Evolutionary conservation across 2,888 invertebrate genomes (phyloP), one percentile per base, ranked within the genome.

Genomic region (Ormyrus pomaceus): DNA sequence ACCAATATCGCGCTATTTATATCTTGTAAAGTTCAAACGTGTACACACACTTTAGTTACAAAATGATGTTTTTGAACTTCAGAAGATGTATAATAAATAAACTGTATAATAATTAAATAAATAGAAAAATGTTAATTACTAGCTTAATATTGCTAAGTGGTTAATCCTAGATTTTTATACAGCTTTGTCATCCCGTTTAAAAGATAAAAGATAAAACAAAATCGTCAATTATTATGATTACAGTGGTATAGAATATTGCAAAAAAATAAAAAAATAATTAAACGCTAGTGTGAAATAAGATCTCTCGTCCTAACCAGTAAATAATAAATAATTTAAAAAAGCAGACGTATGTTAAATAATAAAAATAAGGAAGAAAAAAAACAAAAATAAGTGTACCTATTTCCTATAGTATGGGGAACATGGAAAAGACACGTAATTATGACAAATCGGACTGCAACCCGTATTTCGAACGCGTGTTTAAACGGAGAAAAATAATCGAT

Each of bases 151-250:
- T 80, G 80, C 71, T 82, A 72, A 77, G 75, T 80, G 82, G 75
- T 71, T 80, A 77, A 66, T 56, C 9, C 59, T 77, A 77, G 68
- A 82, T 75, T 82, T 82, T 82, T 79, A 80, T 82, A 77, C 71
- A 68, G 79, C 82, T 72, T 79, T 75, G 65, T 71, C 73, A 82
- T 82, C 82, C 79, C 74, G 59, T 75, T 77, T 50, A 70, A 72
- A 61, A 65, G 53, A 34, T 72, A 68, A 76, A 81, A 61, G 53
- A 74, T 53, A 78, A 82, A 74, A 75, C 48, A 77, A 77, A 74
- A 66, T 72, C 70, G 82, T 82, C 82, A 82, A 82, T 82, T 82
- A 82, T 79, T 82, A 82, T 65, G 46, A 75, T 58, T 79, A 82
- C 79, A 82, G 77, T 82, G 70, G 48, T 81, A 82, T 65, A 70